Evolutionary conservation across 2,797 vertebrate species (phyloP), one percentile per base, ranked within the genome.

Genomic region (Microcaecilia unicolor): DNA sequence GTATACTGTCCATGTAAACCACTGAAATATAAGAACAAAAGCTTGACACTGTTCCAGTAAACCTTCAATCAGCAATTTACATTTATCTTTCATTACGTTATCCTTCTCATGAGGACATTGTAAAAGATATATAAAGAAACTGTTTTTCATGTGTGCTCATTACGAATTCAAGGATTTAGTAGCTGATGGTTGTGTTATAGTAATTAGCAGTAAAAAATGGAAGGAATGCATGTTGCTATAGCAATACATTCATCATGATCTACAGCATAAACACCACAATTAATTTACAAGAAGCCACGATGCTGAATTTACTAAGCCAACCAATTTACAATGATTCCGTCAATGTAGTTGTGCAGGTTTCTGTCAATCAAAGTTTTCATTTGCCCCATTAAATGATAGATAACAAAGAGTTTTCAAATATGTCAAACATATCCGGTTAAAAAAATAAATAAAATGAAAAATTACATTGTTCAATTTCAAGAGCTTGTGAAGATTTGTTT

Each of bases 151-250:
- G 64, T 15, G 24, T 21, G 1, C 71, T 84, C 78, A 84, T 86
- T 85, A 83, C 57, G 64, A 72, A 86, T 84, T 80, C 80, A 82
- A 74, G 78, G 68, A 80, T 78, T 75, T 65, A 75, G 76, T 76
- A 74, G 66, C 68, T 80, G 61, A 56, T 78, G 60, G 72, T 72
- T 74, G 74, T 82, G 74, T 64, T 81, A 71, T 51, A 60, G 70
- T 81, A 82, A 86, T 86, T 83, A 85, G 68, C 53, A 58, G 47
- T 58, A 56, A 52, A 57, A 70, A 76, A 71, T 34, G 65, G 72
- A 76, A 78, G 72, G 73, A 80, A 77, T 64, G 67, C 70, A 68
- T 55, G 82, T 85, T 84, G 75, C 81, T 78, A 84, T 85, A 81
- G 82, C 76, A 81, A 86, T 81, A 46, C 1, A 32, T 77, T 81